These are phyloP conservation scores for Aporrectodea caliginosa DNA, from an alignment of 1,140 invertebrate species.

Conservation along the genomic window DNA sequence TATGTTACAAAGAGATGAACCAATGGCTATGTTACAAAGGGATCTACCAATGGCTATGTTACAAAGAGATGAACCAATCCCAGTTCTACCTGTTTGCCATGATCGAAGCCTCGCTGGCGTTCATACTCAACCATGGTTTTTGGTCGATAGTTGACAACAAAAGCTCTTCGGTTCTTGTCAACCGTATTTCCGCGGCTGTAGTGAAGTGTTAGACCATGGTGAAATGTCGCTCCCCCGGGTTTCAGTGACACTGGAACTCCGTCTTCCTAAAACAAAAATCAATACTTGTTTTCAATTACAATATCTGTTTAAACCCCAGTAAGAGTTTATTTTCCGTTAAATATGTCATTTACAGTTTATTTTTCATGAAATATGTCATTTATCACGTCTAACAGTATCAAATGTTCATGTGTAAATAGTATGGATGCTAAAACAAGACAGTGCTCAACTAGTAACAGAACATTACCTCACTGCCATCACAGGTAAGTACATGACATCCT, in stretches of 20 bases:
- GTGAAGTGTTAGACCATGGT: not conserved
- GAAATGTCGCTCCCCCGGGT: not conserved
- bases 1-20: too few relatives aligned
- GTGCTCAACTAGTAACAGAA: too few relatives aligned
- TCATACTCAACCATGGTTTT: not conserved
- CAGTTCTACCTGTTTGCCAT: conserved; percentile 12
- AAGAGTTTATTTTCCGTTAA: too few relatives aligned
- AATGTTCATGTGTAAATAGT: too few relatives aligned
- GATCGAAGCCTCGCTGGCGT: not conserved
- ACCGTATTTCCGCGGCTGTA: conserved; percentile 1
- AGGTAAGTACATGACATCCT: conserved; percentile 6
- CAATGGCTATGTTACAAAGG: too few relatives aligned
- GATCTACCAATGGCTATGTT: too few relatives aligned
- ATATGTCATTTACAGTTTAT: too few relatives aligned
- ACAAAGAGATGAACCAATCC: not conserved
- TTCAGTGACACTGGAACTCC: not conserved
- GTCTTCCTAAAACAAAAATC: not conserved
- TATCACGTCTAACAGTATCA: too few relatives aligned
- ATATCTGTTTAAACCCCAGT: too few relatives aligned
- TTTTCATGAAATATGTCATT: too few relatives aligned
- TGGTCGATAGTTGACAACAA: not conserved
- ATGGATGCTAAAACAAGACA: too few relatives aligned
- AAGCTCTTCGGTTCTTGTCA: not conserved
- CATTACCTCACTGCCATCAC: not conserved
- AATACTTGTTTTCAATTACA: too few relatives aligned